These are phyloP conservation scores for Carpatolechia fugitivella DNA, from an alignment of 2,888 invertebrate genomes.

Conservation along the genomic window DNA sequence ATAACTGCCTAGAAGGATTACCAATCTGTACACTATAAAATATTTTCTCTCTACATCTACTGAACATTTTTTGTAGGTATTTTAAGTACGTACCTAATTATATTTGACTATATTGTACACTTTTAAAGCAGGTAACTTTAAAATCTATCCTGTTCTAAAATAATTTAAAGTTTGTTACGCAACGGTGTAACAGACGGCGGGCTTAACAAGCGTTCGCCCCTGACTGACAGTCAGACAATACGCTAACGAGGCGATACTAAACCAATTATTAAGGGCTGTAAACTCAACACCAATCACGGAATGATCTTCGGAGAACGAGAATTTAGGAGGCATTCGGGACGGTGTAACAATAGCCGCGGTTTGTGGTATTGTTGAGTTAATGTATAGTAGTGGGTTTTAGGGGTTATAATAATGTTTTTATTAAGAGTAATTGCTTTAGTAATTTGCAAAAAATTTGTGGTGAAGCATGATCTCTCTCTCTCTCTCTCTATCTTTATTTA, in stretches of 20 bases:
- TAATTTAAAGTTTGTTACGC: background rate
- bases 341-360: background rate
- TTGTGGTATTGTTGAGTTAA: background rate
- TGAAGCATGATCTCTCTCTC: too few relatives aligned
- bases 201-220: constrained; percentile 37
- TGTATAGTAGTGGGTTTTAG: background rate
- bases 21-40: too few relatives aligned
- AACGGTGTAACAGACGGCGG: constrained; percentile 33
- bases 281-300: constrained; percentile 33
- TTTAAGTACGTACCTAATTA: too few relatives aligned
- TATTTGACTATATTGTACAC: too few relatives aligned
- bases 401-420: background rate
- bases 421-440: too few relatives aligned
- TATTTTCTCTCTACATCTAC: too few relatives aligned
- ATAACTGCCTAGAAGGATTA: too few relatives aligned
- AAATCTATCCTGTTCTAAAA: too few relatives aligned
- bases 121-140: too few relatives aligned
- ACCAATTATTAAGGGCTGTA: constrained; percentile 51
- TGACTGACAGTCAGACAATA: constrained; percentile 29
- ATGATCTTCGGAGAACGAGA: constrained; percentile 22
- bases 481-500: too few relatives aligned
- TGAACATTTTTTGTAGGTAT: too few relatives aligned
- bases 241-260: constrained; percentile 49
- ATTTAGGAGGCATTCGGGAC: background rate
- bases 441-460: too few relatives aligned